Percentiles rank a stretch among this genome's conserved stretches.
These are phyloP conservation scores for Cosmia trapezina DNA, from an alignment of 2,888 invertebrate species.

Conservation along the genomic window DNA sequence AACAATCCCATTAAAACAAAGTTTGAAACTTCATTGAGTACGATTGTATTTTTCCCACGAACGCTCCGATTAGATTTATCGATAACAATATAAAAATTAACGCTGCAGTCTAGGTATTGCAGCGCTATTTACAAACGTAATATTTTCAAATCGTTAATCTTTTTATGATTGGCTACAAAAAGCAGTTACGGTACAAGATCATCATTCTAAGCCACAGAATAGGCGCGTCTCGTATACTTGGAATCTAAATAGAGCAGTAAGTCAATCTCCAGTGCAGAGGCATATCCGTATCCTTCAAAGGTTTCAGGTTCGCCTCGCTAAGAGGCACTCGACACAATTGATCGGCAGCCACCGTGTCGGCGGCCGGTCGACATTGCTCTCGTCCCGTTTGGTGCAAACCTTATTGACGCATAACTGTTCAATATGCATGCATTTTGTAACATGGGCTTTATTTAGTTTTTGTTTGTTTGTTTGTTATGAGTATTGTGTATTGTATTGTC, in stretches of 20 bases:
- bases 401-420: slow-evolving; percentile 55
- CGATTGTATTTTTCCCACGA: slow-evolving; percentile 54
- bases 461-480: not conserved
- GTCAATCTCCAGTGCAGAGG: slow-evolving; percentile 80
- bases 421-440: slow-evolving; percentile 34
- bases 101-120: slow-evolving; percentile 19
- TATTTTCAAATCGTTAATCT: slow-evolving; percentile 19
- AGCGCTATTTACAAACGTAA: slow-evolving; percentile 26
- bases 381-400: slow-evolving; percentile 51
- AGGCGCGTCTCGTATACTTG: slow-evolving; percentile 33
- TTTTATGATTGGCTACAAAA: slow-evolving; percentile 17
- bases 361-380: slow-evolving; percentile 68
- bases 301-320: slow-evolving; percentile 67
- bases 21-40: slow-evolving; percentile 46
- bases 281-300: slow-evolving; percentile 77
- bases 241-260: slow-evolving; percentile 69
- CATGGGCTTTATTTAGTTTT: slow-evolving; percentile 31
- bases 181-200: slow-evolving; percentile 15
- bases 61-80: slow-evolving; percentile 40
- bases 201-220: slow-evolving; percentile 24
- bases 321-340: slow-evolving; percentile 74
- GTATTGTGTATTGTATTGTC: not conserved
- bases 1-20: slow-evolving; percentile 35
- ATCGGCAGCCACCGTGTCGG: slow-evolving; percentile 72
- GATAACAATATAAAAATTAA: slow-evolving; percentile 53